These are phyloP conservation scores for Drosophila elegans DNA, from an alignment of 1,140 invertebrate species.

Conservation along the genomic window DNA sequence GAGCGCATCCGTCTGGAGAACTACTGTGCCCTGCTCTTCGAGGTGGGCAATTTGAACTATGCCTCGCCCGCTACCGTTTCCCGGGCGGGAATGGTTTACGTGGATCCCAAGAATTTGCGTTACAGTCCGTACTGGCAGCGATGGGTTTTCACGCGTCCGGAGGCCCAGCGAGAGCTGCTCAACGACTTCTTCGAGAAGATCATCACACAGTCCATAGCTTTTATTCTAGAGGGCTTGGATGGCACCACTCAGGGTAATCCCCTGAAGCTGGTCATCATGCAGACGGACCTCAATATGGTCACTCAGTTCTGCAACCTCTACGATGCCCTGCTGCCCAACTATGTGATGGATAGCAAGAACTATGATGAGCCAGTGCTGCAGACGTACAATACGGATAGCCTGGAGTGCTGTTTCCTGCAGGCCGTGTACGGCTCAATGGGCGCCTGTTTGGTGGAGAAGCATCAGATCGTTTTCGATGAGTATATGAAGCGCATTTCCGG, in stretches of 20 bases:
- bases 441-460: constrained; percentile 89
- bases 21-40: constrained; percentile 93
- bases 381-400: constrained; percentile 85
- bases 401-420: constrained; percentile 91
- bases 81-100: constrained; percentile 96
- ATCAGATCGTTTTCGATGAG: constrained; percentile 90
- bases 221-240: constrained; percentile 91
- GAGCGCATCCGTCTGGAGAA: constrained; percentile 94
- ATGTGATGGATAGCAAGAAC: constrained; percentile 73
- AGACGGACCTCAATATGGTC: constrained; percentile 94
- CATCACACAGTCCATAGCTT: constrained; percentile 88
- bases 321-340: constrained; percentile 87
- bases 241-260: constrained; percentile 90
- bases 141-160: constrained; percentile 87
- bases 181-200: constrained; percentile 86
- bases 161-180: constrained; percentile 65
- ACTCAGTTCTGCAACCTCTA: constrained; percentile 93
- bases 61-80: constrained; percentile 96
- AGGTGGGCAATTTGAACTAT: constrained; percentile 95
- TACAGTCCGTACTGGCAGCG: constrained; percentile 93
- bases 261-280: constrained; percentile 92
- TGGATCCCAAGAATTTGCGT: constrained; percentile 95
- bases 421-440: constrained; percentile 94
- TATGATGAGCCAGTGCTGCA: constrained; percentile 85
- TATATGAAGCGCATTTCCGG: constrained; percentile 91